These are phyloP conservation scores for Hypocryptadius cinnamomeus DNA, from an alignment of 2,113 vertebrate genomes.

Conservation along the genomic window DNA sequence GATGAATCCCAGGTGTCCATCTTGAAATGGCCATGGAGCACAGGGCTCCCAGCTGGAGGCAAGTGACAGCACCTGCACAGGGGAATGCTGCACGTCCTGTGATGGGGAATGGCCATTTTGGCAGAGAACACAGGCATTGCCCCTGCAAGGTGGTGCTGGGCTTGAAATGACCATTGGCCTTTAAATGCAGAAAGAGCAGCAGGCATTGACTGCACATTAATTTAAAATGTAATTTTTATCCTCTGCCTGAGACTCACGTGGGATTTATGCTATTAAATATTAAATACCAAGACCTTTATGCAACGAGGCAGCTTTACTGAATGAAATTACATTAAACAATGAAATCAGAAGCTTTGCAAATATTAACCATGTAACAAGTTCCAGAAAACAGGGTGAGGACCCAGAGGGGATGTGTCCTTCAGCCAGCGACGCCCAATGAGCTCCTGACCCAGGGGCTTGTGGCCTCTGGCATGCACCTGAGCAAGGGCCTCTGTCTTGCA, in stretches of 20 bases:
- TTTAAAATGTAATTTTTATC: slow-evolving; percentile 54
- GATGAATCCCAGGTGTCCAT: no score
- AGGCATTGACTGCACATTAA: neutral
- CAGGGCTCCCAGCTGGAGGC: neutral
- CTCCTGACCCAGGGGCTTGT: neutral
- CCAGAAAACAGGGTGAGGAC: neutral
- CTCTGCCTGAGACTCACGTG: slow-evolving; percentile 19
- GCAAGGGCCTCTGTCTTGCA: fast-evolving
- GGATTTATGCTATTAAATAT: slow-evolving; percentile 60
- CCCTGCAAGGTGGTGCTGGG: neutral
- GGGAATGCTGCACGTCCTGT: fast-evolving
- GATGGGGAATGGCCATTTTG: fast-evolving
- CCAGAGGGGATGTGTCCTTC: neutral
- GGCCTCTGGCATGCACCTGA: neutral
- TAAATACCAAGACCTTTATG: slow-evolving; percentile 64
- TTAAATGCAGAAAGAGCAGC: neutral
- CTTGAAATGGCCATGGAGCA: neutral
- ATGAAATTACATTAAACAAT: slow-evolving; percentile 36
- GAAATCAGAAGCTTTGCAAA: slow-evolving; percentile 16
- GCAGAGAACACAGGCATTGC: neutral
- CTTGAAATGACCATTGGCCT: neutral
- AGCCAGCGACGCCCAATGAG: neutral
- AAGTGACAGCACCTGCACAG: neutral
- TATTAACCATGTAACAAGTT: neutral
- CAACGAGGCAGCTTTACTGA: slow-evolving; percentile 32